phyloP scores from a whole-genome alignment of 2,113 vertebrate species.

The Cyanoderma ruficeps region DNA sequence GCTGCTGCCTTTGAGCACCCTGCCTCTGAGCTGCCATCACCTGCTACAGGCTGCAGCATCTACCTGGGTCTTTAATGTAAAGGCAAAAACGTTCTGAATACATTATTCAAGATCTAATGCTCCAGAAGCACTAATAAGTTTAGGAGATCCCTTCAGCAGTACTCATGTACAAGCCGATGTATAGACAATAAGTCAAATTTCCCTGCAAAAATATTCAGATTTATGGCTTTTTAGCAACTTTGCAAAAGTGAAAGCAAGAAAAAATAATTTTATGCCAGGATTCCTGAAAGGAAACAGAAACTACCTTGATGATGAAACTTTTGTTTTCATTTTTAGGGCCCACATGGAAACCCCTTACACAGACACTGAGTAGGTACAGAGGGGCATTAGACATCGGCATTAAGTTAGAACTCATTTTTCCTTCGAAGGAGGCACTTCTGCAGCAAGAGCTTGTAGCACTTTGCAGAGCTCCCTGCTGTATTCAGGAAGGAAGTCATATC shows the following conservation, averaged over 20 bases:
- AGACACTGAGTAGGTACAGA: neutral
- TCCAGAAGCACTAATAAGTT: neutral
- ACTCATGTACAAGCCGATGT: accelerated
- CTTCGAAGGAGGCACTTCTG: neutral
- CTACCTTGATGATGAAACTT: neutral
- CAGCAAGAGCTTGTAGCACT: neutral
- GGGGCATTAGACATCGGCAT: accelerated
- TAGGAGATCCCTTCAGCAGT: neutral
- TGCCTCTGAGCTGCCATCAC: neutral
- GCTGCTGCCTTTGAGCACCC: neutral
- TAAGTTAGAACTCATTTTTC: neutral
- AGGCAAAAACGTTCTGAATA: neutral
- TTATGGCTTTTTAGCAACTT: neutral
- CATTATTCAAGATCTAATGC: neutral
- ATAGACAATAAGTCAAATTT: neutral
- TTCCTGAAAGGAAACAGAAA: neutral
- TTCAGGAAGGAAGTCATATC: neutral
- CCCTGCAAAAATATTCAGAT: neutral
- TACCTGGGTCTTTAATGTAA: neutral
- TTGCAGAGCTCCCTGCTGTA: neutral
- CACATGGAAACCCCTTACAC: neutral
- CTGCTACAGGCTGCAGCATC: neutral
- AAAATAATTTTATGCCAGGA: neutral
- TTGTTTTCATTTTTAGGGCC: neutral
- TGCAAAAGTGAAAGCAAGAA: neutral